These are phyloP conservation scores for Agelaius phoeniceus DNA, from an alignment of 2,113 vertebrate genomes.

Conservation along the genomic window DNA sequence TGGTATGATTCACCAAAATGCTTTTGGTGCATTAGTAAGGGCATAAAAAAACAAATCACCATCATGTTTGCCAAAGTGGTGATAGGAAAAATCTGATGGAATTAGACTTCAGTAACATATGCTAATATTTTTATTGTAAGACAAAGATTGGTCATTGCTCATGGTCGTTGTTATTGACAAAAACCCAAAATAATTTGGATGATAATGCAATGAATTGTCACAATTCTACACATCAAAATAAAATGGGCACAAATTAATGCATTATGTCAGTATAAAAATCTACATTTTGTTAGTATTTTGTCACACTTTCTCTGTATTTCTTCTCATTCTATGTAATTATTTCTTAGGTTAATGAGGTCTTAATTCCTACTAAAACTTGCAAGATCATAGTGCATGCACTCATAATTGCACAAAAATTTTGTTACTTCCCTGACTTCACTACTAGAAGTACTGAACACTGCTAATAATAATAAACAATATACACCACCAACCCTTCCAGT, in stretches of 20 bases:
- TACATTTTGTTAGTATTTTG: neutral
- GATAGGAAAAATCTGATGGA: neutral
- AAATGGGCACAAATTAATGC: neutral
- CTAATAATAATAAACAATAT: neutral
- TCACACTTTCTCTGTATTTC: neutral
- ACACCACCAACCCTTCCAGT: neutral
- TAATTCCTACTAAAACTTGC: neutral
- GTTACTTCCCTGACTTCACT: neutral
- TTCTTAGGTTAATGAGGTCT: neutral
- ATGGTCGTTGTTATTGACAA: neutral
- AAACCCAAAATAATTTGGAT: neutral
- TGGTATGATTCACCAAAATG: neutral
- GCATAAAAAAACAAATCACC: neutral
- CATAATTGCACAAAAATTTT: neutral
- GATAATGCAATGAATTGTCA: neutral
- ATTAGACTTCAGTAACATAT: neutral
- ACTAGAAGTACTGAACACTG: neutral
- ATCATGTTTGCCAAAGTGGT: neutral
- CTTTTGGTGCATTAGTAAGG: neutral
- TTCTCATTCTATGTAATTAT: neutral
- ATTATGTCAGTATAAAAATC: neutral
- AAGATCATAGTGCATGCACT: neutral
- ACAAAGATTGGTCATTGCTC: neutral
- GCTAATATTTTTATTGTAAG: neutral
- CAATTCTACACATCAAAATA: neutral